Base-by-base conservation (phyloP, 2,888 invertebrate genomes). In the Plusia festucae region DNA sequence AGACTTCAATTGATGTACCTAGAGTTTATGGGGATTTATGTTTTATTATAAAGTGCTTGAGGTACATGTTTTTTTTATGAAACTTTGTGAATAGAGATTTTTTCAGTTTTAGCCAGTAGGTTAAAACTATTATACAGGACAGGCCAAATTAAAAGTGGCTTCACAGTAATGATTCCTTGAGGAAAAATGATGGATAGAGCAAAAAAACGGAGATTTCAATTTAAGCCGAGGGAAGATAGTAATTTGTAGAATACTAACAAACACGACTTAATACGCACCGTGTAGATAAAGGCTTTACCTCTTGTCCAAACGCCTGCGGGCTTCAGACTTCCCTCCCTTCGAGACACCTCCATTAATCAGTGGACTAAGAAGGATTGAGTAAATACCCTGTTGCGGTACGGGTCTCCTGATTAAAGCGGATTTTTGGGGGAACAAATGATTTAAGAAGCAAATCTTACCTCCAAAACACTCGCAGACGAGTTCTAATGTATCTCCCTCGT, bases 391-490 rank as follows among this genome's bases (percentile, higher is more conserved):
- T 20, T 49, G 46, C 46, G 46, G 46, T 49, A 20, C 16, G 20
- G 46, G 46, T 40, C 46, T 49, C 46, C 20, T 49, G 20, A 49
- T 49, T 49, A 49, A 49, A 49, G 11, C 46, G 11, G 46, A 20
- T 49, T 49, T 49, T 49, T 49, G 46, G 20, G n/a, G 9, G 11
- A 18, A 11, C 18, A 30, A 24, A n/a, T 6, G 20, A 18, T 58
- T 13, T 13, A 40, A 40, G 9, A 40, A 18, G 1, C 15, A 8
- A 2, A 7, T 27, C 83, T 86, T 94, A 97, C 98, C 98, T 90
- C 98, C 98, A 70, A 95, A 96, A 20, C 97, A 97, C 94, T 98
- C 97, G 88, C 98, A 98, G 82, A 97, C 95, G 62, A 98, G 96
- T 82, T 97, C 96, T 68, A 98, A 96, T 83, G 97, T 97, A 81